A percentile compares a stretch with the other conserved stretches of the same genome.
phyloP scores from a whole-genome alignment of 2,113 vertebrate genomes.

The Apus apus region DNA sequence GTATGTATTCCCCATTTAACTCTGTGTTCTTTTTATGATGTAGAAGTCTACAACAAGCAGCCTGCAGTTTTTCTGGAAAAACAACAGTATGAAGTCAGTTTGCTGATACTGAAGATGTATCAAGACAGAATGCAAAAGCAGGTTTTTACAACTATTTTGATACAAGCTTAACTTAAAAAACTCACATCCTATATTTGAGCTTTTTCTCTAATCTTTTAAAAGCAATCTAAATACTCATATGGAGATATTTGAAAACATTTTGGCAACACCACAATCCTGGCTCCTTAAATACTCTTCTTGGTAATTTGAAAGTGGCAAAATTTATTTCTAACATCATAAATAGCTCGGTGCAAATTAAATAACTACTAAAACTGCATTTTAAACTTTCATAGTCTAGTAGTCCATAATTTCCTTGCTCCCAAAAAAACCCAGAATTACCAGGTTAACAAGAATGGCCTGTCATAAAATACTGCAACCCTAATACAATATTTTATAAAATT shows the following conservation, averaged over 20 bases:
- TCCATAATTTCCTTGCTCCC: background rate
- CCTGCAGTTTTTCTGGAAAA: background rate
- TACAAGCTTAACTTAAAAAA: background rate
- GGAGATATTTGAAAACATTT: background rate
- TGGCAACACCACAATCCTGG: background rate
- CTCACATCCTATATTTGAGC: background rate
- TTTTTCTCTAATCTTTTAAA: background rate
- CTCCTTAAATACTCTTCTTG: background rate
- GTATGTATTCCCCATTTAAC: background rate
- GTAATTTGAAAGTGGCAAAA: background rate
- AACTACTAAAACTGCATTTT: background rate
- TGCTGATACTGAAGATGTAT: background rate
- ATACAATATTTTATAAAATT: background rate
- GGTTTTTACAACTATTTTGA: background rate
- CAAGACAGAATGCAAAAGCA: background rate
- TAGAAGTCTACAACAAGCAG: background rate
- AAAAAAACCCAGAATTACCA: background rate
- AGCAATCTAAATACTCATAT: background rate
- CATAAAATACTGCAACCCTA: background rate
- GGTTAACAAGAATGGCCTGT: background rate
- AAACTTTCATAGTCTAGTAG: background rate
- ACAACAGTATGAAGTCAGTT: background rate
- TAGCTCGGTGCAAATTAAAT: background rate
- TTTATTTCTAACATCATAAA: background rate
- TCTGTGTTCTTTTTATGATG: background rate